A percentile compares a stretch with the other conserved stretches of the same genome.
Conservation (phyloP, 2,113 vertebrate species). For the Pteropus alecto region DNA sequence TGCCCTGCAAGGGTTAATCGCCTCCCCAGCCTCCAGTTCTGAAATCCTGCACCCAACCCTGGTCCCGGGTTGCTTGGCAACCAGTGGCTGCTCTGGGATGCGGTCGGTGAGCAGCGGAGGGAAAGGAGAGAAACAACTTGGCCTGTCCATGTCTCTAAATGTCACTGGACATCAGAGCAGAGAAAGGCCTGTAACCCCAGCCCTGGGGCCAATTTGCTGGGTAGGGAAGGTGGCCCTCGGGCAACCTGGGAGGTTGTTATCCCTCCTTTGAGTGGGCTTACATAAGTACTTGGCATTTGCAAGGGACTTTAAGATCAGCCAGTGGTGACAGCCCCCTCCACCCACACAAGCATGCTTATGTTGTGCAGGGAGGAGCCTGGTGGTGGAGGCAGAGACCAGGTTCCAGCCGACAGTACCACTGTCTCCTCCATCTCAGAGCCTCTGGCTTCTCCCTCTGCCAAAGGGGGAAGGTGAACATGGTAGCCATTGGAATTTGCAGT, state of each 20-base stretch:
- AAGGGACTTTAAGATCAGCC: slow-evolving; percentile 25
- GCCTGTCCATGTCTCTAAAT: background rate
- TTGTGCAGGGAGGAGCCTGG: background rate
- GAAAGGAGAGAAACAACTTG: background rate
- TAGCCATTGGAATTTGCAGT: background rate
- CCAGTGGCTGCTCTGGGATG: slow-evolving; percentile 20
- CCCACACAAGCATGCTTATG: background rate
- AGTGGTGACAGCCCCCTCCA: background rate
- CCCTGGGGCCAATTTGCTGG: background rate
- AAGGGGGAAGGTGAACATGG: background rate
- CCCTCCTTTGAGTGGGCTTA: background rate
- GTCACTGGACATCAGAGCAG: background rate
- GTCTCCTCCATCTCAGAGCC: background rate
- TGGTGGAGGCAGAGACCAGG: background rate
- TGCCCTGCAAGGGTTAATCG: slow-evolving; percentile 6
- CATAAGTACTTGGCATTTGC: slow-evolving; percentile 26
- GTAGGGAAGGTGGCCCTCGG: background rate
- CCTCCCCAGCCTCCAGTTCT: background rate
- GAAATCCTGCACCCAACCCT: slow-evolving; percentile 31
- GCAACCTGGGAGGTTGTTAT: too few relatives aligned
- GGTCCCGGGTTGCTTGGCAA: slow-evolving; percentile 70
- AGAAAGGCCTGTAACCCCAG: background rate
- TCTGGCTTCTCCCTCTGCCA: background rate
- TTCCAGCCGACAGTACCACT: background rate
- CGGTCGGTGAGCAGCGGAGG: background rate